A percentile compares a stretch with the other conserved stretches of the same genome.
phyloP scores from a whole-genome alignment of 1,140 invertebrate species.

The Orchesella cincta region DNA sequence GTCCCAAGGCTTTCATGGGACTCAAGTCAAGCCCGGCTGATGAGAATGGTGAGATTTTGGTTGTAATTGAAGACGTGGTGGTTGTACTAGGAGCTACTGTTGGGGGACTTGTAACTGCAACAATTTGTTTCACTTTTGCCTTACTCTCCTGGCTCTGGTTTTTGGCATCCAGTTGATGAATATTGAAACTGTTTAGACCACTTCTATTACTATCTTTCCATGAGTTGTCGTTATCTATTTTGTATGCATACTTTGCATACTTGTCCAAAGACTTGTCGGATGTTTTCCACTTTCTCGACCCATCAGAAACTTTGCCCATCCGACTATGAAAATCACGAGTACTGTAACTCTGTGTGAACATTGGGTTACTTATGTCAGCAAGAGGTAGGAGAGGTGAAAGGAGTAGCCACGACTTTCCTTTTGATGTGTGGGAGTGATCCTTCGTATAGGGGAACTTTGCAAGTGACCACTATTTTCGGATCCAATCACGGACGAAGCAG shows the following conservation, averaged over 20 bases:
- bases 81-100: background rate
- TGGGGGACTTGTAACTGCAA: background rate
- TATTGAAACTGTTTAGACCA: conserved; percentile 46
- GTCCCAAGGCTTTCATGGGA: conserved; percentile 38
- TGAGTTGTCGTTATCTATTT: conserved; percentile 27
- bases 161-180: conserved; percentile 32
- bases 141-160: background rate
- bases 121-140: background rate
- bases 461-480: background rate
- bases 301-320: conserved; percentile 39
- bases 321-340: conserved; percentile 46
- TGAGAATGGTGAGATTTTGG: background rate
- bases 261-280: conserved; percentile 40
- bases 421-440: background rate
- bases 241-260: conserved; percentile 38
- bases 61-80: conserved; percentile 6
- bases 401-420: conserved; percentile 48
- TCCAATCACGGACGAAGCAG: background rate
- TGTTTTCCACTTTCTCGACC: conserved; percentile 39
- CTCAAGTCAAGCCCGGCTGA: conserved; percentile 23
- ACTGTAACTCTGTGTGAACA: conserved; percentile 21
- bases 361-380: conserved; percentile 39
- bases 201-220: conserved; percentile 5
- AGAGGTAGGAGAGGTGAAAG: conserved; percentile 46
- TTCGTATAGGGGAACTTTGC: background rate